Evolutionary conservation across 2,113 vertebrate species (phyloP).

Genomic region (Atractosteus spatula): DNA sequence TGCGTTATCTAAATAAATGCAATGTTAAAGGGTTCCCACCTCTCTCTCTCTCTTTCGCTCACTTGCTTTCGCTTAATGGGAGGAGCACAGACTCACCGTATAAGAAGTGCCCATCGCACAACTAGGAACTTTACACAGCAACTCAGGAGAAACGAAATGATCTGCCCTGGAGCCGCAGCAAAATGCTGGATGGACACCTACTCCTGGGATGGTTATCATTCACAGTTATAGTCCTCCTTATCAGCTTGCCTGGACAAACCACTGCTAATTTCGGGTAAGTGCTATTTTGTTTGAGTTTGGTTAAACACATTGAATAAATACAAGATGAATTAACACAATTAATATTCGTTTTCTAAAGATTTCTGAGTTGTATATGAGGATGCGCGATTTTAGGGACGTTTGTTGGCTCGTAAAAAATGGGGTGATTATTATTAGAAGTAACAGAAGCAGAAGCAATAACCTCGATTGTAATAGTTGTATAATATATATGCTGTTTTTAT

Average conservation of each 20-base stretch:
- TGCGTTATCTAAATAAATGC: conserved; percentile 1
- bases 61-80: conserved; percentile 38
- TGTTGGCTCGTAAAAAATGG: too few relatives aligned
- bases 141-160: conserved; percentile 84
- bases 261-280: conserved; percentile 84
- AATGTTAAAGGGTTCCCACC: background rate
- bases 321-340: too few relatives aligned
- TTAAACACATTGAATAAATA: background rate
- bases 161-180: conserved; percentile 86
- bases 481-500: too few relatives aligned
- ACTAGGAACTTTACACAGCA: conserved; percentile 67
- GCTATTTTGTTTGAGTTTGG: background rate
- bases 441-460: too few relatives aligned
- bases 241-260: conserved; percentile 68
- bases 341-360: too few relatives aligned
- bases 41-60: conserved; percentile 25
- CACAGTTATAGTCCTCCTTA: conserved; percentile 75
- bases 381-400: too few relatives aligned
- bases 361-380: too few relatives aligned
- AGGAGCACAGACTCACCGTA: conserved; percentile 65
- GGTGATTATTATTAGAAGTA: too few relatives aligned
- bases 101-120: conserved; percentile 68
- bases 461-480: too few relatives aligned
- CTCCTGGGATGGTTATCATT: conserved; percentile 83
- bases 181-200: conserved; percentile 92